Percentiles rank a stretch among this genome's conserved stretches.
Conservation (phyloP, 2,888 invertebrate species). For the Poecilus cupreus region DNA sequence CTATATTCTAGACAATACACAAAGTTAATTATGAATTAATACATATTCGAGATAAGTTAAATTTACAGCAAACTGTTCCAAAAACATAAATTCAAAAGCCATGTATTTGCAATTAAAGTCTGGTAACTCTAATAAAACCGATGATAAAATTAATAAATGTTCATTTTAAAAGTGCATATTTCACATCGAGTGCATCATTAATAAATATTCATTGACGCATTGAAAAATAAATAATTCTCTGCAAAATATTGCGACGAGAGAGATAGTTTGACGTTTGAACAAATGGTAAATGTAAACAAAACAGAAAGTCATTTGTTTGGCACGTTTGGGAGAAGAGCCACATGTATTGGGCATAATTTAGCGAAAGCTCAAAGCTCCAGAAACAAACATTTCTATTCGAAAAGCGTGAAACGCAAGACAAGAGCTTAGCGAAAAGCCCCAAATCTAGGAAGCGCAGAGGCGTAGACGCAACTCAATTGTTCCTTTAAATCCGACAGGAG, state of each 20-base stretch:
- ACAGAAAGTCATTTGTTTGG: conserved; percentile 18
- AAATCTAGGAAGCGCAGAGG: conserved; percentile 8
- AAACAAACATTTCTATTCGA: conserved; percentile 47
- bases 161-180: conserved; percentile 15
- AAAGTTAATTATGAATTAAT: background rate
- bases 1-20: background rate
- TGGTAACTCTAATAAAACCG: conserved; percentile 1
- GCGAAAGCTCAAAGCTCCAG: background rate
- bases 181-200: conserved; percentile 1
- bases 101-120: conserved; percentile 12
- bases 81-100: conserved; percentile 5
- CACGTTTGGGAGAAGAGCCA: background rate
- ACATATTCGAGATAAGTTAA: conserved; percentile 10
- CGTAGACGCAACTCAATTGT: background rate
- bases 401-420: conserved; percentile 26
- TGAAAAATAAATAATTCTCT: too few species aligned
- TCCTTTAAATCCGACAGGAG: too few species aligned
- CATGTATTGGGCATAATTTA: conserved; percentile 33
- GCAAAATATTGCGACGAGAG: too few species aligned
- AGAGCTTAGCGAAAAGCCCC: conserved; percentile 28
- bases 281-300: background rate
- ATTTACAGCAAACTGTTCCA: conserved; percentile 17
- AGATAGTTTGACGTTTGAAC: background rate
- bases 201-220: background rate
- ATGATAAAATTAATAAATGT: conserved; percentile 24